These are phyloP conservation scores for Chironomus tepperi DNA, from an alignment of 1,140 invertebrate species.

Conservation along the genomic window DNA sequence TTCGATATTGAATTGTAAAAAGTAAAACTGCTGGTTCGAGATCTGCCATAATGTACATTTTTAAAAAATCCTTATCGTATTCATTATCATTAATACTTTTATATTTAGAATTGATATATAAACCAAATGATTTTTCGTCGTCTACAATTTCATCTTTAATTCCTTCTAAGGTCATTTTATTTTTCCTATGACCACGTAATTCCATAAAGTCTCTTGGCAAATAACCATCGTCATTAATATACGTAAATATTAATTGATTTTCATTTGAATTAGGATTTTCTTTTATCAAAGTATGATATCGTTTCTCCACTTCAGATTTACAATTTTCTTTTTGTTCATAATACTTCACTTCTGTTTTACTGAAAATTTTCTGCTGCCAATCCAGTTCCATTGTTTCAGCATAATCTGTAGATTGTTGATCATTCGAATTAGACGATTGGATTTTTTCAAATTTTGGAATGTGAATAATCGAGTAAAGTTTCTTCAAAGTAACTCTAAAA, in stretches of 20 bases:
- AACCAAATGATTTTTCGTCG: background rate
- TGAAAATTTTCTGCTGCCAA: slow-evolving; percentile 10
- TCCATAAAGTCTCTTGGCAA: background rate
- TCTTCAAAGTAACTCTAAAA: background rate
- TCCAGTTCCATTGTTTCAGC: background rate
- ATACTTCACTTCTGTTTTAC: background rate
- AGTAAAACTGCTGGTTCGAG: background rate
- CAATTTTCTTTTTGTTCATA: slow-evolving; percentile 15
- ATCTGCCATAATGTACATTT: slow-evolving; percentile 16
- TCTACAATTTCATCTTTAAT: no score
- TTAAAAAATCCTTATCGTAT: background rate
- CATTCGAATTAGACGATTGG: background rate
- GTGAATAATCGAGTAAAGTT: slow-evolving; percentile 2
- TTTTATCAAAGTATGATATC: background rate
- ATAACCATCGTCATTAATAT: background rate
- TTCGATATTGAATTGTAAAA: slow-evolving; percentile 17
- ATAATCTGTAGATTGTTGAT: background rate
- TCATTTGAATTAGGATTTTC: background rate
- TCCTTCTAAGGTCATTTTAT: no score
- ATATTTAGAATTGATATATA: background rate
- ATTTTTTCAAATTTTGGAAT: slow-evolving; percentile 18
- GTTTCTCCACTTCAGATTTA: background rate
- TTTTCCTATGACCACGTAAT: background rate
- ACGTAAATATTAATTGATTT: background rate
- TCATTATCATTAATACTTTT: background rate